Evolutionary conservation across 2,888 invertebrate genomes (phyloP).

Genomic region (Mimas tiliae): DNA sequence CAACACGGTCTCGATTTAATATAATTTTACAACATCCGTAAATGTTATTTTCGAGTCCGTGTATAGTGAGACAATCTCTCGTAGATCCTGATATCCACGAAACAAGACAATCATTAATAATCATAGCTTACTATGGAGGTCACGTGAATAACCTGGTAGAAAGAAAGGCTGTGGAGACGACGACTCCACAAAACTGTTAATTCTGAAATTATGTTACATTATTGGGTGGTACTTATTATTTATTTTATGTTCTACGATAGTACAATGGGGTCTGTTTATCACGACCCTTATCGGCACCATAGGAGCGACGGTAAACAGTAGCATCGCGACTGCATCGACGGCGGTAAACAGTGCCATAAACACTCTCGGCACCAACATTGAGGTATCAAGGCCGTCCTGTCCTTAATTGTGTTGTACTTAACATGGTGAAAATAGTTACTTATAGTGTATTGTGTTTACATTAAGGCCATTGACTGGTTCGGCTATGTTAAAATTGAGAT

Average conservation of each 20-base stretch:
- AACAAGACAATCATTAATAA: too few species aligned
- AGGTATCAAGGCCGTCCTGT: conserved; percentile 56
- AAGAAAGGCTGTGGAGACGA: too few species aligned
- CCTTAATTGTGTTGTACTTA: neutral
- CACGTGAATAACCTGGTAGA: too few species aligned
- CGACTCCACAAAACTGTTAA: too few species aligned
- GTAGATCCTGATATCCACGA: too few species aligned
- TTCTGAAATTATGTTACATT: neutral
- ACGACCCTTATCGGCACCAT: conserved; percentile 64
- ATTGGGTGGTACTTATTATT: neutral
- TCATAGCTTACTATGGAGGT: too few species aligned
- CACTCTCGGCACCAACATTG: conserved; percentile 69
- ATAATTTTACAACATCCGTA: too few species aligned
- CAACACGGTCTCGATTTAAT: too few species aligned
- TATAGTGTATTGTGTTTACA: neutral
- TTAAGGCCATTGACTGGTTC: neutral
- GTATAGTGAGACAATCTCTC: too few species aligned
- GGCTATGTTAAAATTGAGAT: neutral
- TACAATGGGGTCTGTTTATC: conserved; percentile 26
- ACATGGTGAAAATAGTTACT: neutral
- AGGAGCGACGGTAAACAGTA: conserved; percentile 66
- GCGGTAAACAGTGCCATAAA: conserved; percentile 72
- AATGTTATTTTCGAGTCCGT: too few species aligned
- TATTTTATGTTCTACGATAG: conserved; percentile 16
- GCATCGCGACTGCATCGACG: conserved; percentile 56